Conservation (phyloP, 2,113 vertebrate genomes). For the Tychaedon coryphoeus region DNA sequence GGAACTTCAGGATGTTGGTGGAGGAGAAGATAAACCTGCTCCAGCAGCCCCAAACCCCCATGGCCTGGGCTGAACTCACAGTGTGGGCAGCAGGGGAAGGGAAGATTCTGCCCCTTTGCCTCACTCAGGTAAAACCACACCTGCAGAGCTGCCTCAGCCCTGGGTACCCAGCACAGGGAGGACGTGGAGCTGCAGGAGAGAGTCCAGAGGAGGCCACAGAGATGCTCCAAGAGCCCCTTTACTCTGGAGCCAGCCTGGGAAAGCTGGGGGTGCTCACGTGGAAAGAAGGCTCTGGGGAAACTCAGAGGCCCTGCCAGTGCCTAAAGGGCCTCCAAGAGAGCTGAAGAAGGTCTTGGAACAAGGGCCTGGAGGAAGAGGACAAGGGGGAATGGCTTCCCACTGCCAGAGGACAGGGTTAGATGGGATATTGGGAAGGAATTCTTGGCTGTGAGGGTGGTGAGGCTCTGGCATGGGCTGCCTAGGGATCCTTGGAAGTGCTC, state of each 20-base stretch:
- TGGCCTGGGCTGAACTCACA: not conserved
- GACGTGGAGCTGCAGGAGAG: no score
- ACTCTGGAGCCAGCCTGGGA: not conserved
- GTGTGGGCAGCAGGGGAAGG: not conserved
- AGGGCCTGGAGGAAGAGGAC: accelerated
- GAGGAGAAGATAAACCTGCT: not conserved
- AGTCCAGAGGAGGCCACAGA: no score
- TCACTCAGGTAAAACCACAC: not conserved
- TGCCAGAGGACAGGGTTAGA: not conserved
- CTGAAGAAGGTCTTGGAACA: not conserved
- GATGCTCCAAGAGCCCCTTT: accelerated
- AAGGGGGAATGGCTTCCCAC: not conserved
- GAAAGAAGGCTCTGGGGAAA: not conserved
- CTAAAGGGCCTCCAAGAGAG: not conserved
- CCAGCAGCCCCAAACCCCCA: not conserved
- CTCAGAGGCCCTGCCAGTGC: accelerated
- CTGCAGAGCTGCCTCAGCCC: not conserved
- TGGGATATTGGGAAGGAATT: not conserved
- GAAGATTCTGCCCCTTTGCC: not conserved
- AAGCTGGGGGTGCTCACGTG: not conserved
- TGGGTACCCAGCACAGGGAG: accelerated
- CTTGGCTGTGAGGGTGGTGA: accelerated
- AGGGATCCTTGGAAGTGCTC: not conserved
- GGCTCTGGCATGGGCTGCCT: not conserved
- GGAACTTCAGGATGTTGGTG: not conserved